A percentile compares a stretch with the other conserved stretches of the same genome.
Conservation (phyloP, 2,888 invertebrate species). For the Cephus nigrinus region DNA sequence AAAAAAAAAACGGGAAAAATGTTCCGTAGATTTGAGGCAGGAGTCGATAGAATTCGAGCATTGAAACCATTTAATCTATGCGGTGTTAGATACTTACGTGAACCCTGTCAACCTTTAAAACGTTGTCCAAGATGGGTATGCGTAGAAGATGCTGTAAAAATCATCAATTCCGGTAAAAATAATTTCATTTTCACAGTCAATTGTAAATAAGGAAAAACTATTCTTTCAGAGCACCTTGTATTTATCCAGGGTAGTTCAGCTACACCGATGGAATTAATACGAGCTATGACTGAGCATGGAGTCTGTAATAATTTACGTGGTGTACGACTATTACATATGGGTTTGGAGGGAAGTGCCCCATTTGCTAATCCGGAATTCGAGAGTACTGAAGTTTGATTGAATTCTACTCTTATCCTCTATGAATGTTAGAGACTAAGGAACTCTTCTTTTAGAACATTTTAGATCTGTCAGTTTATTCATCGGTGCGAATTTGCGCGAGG, state of each 20-base stretch:
- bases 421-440: neutral
- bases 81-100: conserved; percentile 35
- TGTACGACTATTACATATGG: conserved; percentile 71
- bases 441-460: conserved; percentile 67
- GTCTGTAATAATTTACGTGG: conserved; percentile 67
- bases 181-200: neutral
- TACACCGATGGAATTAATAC: conserved; percentile 70
- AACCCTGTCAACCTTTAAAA: conserved; percentile 49
- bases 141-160: conserved; percentile 55
- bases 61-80: conserved; percentile 36
- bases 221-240: conserved; percentile 68
- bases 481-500: conserved; percentile 70
- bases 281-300: conserved; percentile 71
- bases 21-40: conserved; percentile 38
- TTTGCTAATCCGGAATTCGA: conserved; percentile 70
- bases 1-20: conserved; percentile 20
- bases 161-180: conserved; percentile 52
- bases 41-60: conserved; percentile 27
- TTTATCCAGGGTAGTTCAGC: conserved; percentile 75
- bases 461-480: conserved; percentile 72
- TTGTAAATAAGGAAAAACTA: neutral
- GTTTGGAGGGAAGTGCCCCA: conserved; percentile 71
- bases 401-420: neutral
- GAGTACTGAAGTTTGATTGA: conserved; percentile 56
- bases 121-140: conserved; percentile 58